These are phyloP conservation scores for Orthosia incerta DNA, from an alignment of 2,888 invertebrate species.

Conservation along the genomic window DNA sequence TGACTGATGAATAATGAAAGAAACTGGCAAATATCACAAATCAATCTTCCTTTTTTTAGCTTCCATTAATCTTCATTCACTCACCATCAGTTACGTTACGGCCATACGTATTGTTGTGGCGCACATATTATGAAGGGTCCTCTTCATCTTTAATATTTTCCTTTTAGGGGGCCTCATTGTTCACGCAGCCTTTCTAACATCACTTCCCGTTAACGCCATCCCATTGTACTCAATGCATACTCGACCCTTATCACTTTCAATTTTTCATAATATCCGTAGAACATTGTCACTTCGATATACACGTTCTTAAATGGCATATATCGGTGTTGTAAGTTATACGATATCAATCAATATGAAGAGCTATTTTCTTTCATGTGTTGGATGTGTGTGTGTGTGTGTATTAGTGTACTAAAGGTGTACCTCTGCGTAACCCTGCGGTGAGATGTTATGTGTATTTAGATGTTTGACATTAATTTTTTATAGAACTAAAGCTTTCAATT, in stretches of 20 bases:
- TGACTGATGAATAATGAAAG: too few species aligned
- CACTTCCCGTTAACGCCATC: conserved; percentile 49
- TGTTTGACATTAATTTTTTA: background rate
- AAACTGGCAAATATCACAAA: background rate
- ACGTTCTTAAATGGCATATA: conserved; percentile 20
- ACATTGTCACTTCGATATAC: conserved; percentile 29
- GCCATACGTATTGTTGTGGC: conserved; percentile 23
- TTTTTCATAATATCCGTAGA: conserved; percentile 63
- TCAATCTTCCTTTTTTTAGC: background rate
- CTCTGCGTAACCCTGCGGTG: too few species aligned
- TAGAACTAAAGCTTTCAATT: background rate
- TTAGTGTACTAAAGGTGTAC: too few species aligned
- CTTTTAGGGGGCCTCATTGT: conserved; percentile 51
- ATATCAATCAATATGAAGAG: conserved; percentile 15
- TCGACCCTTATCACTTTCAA: conserved; percentile 72
- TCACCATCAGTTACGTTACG: conserved; percentile 1
- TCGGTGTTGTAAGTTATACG: conserved; percentile 11
- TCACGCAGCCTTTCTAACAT: conserved; percentile 35
- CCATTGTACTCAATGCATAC: conserved; percentile 53
- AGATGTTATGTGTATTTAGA: background rate
- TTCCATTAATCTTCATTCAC: conserved; percentile 9
- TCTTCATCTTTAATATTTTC: conserved; percentile 48
- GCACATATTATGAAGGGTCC: conserved; percentile 17
- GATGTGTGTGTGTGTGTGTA: too few species aligned
- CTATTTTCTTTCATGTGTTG: background rate